A percentile compares a stretch with the other conserved stretches of the same genome.
Evolutionary conservation across 2,888 invertebrate genomes (phyloP).

Genomic region (Schrankia costaestrigalis): DNA sequence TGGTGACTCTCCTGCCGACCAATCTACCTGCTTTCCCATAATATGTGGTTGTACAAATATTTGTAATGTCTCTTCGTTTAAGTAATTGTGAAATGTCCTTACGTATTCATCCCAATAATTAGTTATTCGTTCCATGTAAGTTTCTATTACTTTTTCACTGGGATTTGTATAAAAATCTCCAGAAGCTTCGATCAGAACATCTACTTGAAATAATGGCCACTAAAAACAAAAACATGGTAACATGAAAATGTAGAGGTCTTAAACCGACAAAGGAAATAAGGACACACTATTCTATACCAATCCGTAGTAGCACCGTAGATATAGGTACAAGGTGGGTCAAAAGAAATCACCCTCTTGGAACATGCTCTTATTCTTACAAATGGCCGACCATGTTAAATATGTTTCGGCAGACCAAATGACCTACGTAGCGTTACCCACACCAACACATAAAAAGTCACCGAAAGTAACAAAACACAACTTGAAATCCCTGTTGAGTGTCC

Average conservation of each 20-base stretch:
- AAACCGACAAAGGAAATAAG: too few species aligned
- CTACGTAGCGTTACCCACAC: too few species aligned
- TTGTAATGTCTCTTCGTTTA: constrained; percentile 85
- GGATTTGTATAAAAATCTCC: constrained; percentile 80
- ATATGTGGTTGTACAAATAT: constrained; percentile 91
- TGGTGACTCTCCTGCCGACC: constrained; percentile 87
- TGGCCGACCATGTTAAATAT: too few species aligned
- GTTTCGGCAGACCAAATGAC: too few species aligned
- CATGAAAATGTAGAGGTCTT: background rate
- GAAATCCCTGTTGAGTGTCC: too few species aligned
- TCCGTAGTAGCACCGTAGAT: too few species aligned
- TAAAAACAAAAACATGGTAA: constrained; percentile 32
- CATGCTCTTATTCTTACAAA: too few species aligned
- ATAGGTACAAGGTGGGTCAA: too few species aligned
- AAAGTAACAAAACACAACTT: too few species aligned
- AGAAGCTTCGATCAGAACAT: constrained; percentile 68
- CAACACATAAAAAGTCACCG: too few species aligned
- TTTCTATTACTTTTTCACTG: constrained; percentile 78
- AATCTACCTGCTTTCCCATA: constrained; percentile 89
- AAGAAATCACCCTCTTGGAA: too few species aligned
- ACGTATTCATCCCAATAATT: constrained; percentile 85
- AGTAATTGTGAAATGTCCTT: constrained; percentile 84
- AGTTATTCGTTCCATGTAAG: constrained; percentile 82
- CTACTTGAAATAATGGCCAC: constrained; percentile 83
- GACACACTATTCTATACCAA: too few species aligned